Percentiles rank a stretch among this genome's conserved stretches.
Evolutionary conservation across 2,113 vertebrate species (phyloP).

Genomic region (Nesoenas mayeri): DNA sequence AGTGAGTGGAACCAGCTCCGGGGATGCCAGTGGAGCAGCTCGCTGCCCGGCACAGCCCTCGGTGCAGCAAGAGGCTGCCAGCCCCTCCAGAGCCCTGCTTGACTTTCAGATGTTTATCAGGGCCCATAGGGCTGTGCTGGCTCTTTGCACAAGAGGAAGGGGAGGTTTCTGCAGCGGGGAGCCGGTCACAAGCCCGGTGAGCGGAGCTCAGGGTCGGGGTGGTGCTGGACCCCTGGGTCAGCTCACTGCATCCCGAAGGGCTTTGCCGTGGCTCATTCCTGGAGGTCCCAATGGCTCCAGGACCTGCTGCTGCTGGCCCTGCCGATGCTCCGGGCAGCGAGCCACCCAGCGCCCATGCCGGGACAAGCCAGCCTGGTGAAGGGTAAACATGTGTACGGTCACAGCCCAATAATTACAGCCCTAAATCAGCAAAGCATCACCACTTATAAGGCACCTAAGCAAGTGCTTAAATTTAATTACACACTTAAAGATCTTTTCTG

Average conservation of each 20-base stretch:
- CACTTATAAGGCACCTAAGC: background rate
- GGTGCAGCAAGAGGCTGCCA: fast-evolving
- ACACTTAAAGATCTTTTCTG: background rate
- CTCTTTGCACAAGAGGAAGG: background rate
- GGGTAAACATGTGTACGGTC: background rate
- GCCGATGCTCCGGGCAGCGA: fast-evolving
- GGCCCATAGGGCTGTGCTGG: background rate
- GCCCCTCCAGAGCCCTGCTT: background rate
- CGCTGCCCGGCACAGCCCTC: background rate
- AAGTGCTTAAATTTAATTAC: background rate
- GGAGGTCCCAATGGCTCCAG: background rate
- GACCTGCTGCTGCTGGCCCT: background rate
- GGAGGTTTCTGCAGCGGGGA: background rate
- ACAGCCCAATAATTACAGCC: background rate
- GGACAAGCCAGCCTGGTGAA: background rate
- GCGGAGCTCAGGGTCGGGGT: fast-evolving
- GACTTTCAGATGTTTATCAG: background rate
- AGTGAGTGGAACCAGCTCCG: fast-evolving
- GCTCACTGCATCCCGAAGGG: background rate
- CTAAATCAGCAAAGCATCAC: background rate
- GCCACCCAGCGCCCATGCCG: background rate
- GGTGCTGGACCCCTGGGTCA: no score
- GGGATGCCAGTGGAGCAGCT: background rate
- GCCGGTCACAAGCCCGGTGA: background rate
- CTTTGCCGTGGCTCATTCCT: fast-evolving